Evolutionary conservation across 2,888 invertebrate genomes (phyloP), one percentile per base, ranked within the genome.

Genomic region (Hirtodrosophila duncani): DNA sequence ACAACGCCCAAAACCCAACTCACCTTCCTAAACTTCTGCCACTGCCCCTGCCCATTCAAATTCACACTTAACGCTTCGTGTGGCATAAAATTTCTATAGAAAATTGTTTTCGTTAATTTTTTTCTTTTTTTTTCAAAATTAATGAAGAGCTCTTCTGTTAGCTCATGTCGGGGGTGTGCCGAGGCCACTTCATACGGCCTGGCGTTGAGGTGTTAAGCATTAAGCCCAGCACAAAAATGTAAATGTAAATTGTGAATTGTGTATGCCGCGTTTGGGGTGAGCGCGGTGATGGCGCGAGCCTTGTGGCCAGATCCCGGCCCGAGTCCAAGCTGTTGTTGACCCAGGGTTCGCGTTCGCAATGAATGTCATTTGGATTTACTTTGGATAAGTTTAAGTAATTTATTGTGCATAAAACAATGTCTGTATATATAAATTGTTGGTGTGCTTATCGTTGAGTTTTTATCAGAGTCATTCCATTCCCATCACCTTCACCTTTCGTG

Each of bases 331-430:
- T 29, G 7, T 34, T 43, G 60, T 61, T 61, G 60, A 53, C 60
- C 56, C 56, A 63, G 50, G 29, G 41, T 56, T 63, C 33, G 46
- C 44, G 62, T 27, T 48, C 16, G 37, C 62, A 60, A 62, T 78
- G 79, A 74, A 75, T 78, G 71, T 64, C 71, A 67, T 70, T 74
- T 59, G 79, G 79, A 74, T 75, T 71, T 62, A 51, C 38, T 29
- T 50, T 67, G 79, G 68, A 79, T 79, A 75, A 65, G 68, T 79
- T 63, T 75, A n/a, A n/a, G 42, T 66, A 65, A 66, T 80, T 75
- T 77, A 80, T 77, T 75, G 64, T 64, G 75, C 71, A 52, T 53
- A 59, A 53, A 61, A 64, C 62, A 58, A 60, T 43, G 56, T 56
- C 50, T 49, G 53, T 45, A 57, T 30, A 34, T 45, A 31, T 30